These are phyloP conservation scores for Lochmaea capreae DNA, from an alignment of 2,888 invertebrate genomes.

Conservation along the genomic window DNA sequence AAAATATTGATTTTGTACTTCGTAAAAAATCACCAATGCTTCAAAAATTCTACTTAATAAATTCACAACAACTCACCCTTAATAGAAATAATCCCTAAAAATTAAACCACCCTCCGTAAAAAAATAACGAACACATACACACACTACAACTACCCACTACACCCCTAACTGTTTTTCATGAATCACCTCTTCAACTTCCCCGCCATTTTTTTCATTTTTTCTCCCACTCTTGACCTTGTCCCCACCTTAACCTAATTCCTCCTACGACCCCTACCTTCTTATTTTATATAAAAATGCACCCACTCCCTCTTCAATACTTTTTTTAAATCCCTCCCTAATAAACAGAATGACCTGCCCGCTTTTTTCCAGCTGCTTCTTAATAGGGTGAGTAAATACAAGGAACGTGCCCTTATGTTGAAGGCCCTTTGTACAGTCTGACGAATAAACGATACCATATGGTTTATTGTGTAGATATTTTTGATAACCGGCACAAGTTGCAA, in stretches of 20 bases:
- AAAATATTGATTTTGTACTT: too few species aligned
- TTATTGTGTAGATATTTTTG: slow-evolving; percentile 1
- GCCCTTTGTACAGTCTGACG: slow-evolving; percentile 32
- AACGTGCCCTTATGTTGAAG: slow-evolving; percentile 27
- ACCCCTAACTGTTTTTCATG: slow-evolving; percentile 44
- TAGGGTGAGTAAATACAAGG: slow-evolving; percentile 47
- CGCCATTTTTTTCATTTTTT: slow-evolving; percentile 46
- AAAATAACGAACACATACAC: slow-evolving; percentile 39
- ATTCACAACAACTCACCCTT: slow-evolving; percentile 24
- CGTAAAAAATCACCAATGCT: not conserved
- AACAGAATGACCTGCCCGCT: slow-evolving; percentile 57
- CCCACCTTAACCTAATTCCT: slow-evolving; percentile 37
- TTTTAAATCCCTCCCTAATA: slow-evolving; percentile 58
- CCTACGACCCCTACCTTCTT: slow-evolving; percentile 50
- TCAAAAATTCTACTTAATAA: not conserved
- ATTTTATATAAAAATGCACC: slow-evolving; percentile 51
- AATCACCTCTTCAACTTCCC: slow-evolving; percentile 46
- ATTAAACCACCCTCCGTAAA: slow-evolving; percentile 36
- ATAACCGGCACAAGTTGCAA: not conserved
- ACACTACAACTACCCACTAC: slow-evolving; percentile 28
- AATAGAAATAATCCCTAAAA: slow-evolving; percentile 23
- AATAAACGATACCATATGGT: slow-evolving; percentile 16
- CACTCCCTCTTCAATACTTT: slow-evolving; percentile 53
- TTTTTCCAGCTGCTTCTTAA: slow-evolving; percentile 50
- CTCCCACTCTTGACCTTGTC: slow-evolving; percentile 46